Evolutionary conservation across 2,113 vertebrate genomes (phyloP).

Genomic region (Archilochus colubris): DNA sequence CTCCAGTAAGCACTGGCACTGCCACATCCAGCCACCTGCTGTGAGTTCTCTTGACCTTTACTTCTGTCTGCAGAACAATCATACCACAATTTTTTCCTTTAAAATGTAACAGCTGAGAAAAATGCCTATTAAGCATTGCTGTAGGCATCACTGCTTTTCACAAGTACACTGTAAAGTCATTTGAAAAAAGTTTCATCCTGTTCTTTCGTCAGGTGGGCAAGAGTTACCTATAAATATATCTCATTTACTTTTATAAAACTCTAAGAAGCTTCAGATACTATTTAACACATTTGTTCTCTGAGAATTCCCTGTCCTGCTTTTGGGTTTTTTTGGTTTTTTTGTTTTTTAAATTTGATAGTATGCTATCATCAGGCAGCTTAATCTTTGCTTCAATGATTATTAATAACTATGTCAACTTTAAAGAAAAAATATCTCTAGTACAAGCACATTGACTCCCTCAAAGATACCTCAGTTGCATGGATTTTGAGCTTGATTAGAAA

Average conservation of each 20-base stretch:
- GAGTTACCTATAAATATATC: not conserved
- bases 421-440: constrained; percentile 33
- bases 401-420: constrained; percentile 23
- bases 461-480: constrained; percentile 10
- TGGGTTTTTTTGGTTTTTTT: not conserved
- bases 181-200: not conserved
- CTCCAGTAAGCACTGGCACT: not conserved
- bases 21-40: not conserved
- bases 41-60: not conserved
- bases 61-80: not conserved
- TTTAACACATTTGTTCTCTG: not conserved
- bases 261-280: not conserved
- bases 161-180: not conserved
- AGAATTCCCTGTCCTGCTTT: not conserved
- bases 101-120: not conserved
- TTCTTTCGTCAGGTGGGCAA: not conserved
- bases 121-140: not conserved
- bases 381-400: constrained; percentile 53
- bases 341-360: not conserved
- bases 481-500: constrained; percentile 24
- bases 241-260: not conserved
- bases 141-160: not conserved
- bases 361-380: constrained; percentile 26
- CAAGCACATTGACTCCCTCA: constrained; percentile 25
- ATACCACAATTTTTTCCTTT: not conserved